Evolutionary conservation across 2,888 invertebrate genomes (phyloP).

Genomic region (Dryococelus australis): DNA sequence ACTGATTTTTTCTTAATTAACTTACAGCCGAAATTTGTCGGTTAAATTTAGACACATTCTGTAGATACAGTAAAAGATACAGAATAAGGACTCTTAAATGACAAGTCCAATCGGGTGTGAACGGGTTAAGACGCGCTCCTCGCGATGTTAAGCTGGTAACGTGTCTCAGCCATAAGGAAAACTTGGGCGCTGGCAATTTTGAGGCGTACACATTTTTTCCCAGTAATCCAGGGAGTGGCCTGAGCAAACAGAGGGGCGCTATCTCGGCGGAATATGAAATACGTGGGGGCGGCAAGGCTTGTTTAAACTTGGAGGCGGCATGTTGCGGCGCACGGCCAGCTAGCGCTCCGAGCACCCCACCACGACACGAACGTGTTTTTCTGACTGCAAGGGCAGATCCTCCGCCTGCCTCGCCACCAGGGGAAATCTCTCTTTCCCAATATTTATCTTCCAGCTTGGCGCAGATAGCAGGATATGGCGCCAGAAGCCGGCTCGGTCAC

Average conservation of each 20-base stretch:
- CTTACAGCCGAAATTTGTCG: too few species aligned
- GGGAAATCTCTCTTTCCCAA: conserved; percentile 44
- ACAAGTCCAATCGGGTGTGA: too few species aligned
- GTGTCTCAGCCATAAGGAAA: too few species aligned
- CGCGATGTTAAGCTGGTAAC: too few species aligned
- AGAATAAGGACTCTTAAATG: too few species aligned
- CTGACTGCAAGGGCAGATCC: background rate
- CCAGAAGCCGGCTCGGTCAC: background rate
- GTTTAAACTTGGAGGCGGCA: background rate
- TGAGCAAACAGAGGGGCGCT: background rate
- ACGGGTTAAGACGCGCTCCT: too few species aligned
- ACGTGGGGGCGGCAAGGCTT: background rate
- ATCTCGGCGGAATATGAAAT: background rate
- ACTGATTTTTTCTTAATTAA: too few species aligned
- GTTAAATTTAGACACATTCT: too few species aligned
- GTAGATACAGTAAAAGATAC: too few species aligned
- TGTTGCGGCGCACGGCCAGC: background rate
- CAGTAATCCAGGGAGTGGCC: background rate
- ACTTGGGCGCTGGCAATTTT: too few species aligned
- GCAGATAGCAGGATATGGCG: background rate
- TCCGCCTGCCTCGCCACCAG: conserved; percentile 21
- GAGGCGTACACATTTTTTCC: background rate
- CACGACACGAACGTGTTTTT: background rate
- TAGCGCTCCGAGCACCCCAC: background rate
- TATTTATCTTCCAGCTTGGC: conserved; percentile 41